Evolutionary conservation across 64 coral and sea anemone species (phyloP), one percentile per base, ranked within the genome.

Genomic region (Montipora sp.): DNA sequence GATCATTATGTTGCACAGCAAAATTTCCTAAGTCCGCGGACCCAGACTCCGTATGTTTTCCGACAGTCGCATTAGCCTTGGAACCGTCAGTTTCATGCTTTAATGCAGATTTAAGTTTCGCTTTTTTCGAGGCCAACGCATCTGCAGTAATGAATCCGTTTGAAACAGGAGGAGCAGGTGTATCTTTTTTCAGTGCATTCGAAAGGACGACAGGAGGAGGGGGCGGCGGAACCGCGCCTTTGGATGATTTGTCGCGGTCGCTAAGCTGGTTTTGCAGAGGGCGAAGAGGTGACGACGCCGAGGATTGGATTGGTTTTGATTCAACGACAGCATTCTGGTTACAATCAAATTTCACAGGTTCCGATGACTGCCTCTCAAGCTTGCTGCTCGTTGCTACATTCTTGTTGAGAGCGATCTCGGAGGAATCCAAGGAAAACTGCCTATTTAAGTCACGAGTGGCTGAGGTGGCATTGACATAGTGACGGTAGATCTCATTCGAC

Each of bases 1-100:
- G 65, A 77, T 88, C 48, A 48, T 83, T 76, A 83, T 98, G 95
- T 51, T 94, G 89, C 61, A 4, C 71, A 18, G 58, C 91, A 1
- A 87, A 80, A 93, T 61, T 27, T 53, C 36, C 83, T 8, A 46
- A 85, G 13, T 47, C 45, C 6, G 57, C 59, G 20, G 61, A 50
- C 1, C 5, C 77, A 13, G 84, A 60, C 2, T 73, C 83, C 0
- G 75, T 19, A 27, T 49, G 67, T 73, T 78, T 77, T 36, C 81
- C 75, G 6, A 69, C 80, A 27, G 69, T 27, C 9, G 53, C 6
- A 8, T 23, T 10, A 75, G 13, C 69, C 53, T 77, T 83, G 10
- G 90, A 67, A 50, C 24, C 51, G 19, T 78, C 46, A 2, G 14
- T 11, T 5, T 81, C 50, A 8, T 75, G 47, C 2, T 36, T 66